These are phyloP conservation scores for Hypolimnas misippus DNA, from an alignment of 2,888 invertebrate genomes.

Conservation along the genomic window DNA sequence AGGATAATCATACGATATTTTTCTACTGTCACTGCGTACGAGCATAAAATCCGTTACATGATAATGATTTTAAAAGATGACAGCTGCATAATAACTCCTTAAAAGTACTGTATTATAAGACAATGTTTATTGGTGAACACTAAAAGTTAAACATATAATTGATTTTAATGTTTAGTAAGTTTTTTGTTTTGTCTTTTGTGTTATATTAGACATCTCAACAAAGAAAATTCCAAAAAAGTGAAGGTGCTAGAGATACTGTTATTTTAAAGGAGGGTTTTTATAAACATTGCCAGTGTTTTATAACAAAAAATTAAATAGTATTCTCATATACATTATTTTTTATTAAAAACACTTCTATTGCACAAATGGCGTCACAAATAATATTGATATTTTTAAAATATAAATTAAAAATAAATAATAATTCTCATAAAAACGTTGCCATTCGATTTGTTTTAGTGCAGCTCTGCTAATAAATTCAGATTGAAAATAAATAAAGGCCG, in stretches of 20 bases:
- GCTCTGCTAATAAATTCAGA: constrained; percentile 29
- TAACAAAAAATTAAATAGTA: too few species aligned
- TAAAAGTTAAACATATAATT: too few species aligned
- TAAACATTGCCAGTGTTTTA: too few species aligned
- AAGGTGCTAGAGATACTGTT: neutral
- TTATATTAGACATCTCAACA: too few species aligned
- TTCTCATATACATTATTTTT: neutral
- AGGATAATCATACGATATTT: constrained; percentile 22
- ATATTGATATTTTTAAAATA: constrained; percentile 34
- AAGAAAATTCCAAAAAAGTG: too few species aligned
- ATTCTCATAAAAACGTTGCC: constrained; percentile 27
- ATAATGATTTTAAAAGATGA: neutral
- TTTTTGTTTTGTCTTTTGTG: too few species aligned
- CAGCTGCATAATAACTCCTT: neutral
- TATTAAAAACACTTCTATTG: neutral
- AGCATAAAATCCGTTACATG: neutral
- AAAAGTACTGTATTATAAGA: too few species aligned
- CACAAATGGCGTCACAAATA: constrained; percentile 7
- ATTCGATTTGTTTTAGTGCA: constrained; percentile 34
- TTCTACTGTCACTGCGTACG: constrained; percentile 28
- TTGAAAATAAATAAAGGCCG: constrained; percentile 39
- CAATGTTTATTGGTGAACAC: too few species aligned
- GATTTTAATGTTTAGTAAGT: too few species aligned
- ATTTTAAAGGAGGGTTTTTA: neutral
- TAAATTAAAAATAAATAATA: constrained; percentile 40